Conservation (phyloP, 2,888 invertebrate species). For the Cantharis nigra region DNA sequence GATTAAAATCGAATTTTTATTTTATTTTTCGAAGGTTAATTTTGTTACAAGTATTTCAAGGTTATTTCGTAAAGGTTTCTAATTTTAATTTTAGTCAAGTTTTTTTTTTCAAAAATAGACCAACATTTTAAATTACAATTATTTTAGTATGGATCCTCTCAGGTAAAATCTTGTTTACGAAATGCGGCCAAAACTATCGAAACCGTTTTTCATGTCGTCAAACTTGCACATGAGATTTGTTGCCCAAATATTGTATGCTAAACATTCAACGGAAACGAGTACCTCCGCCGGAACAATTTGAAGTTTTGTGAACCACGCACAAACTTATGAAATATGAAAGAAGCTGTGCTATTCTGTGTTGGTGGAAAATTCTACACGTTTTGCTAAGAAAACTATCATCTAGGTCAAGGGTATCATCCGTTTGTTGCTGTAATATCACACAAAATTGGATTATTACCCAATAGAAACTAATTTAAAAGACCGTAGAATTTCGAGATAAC, state of each 20-base stretch:
- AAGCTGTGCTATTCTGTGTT: not conserved
- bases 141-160: not conserved
- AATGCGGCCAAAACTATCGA: not conserved
- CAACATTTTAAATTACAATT: not conserved
- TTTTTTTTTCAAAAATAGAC: not conserved
- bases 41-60: not conserved
- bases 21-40: not conserved
- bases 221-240: not conserved
- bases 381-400: not conserved
- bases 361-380: not conserved
- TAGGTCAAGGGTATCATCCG: not conserved
- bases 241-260: not conserved
- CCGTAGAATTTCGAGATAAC: not conserved
- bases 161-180: not conserved
- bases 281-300: not conserved
- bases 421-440: not conserved
- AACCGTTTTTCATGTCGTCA: not conserved
- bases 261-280: not conserved
- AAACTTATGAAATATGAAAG: not conserved
- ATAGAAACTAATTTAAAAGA: not conserved
- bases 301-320: not conserved
- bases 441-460: not conserved
- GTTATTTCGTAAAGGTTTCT: not conserved
- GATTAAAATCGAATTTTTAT: not conserved
- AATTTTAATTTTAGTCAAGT: not conserved